Percentiles rank a stretch among this genome's conserved stretches.
Conservation (phyloP, 1,140 invertebrate genomes). For the Megathymus violae region DNA sequence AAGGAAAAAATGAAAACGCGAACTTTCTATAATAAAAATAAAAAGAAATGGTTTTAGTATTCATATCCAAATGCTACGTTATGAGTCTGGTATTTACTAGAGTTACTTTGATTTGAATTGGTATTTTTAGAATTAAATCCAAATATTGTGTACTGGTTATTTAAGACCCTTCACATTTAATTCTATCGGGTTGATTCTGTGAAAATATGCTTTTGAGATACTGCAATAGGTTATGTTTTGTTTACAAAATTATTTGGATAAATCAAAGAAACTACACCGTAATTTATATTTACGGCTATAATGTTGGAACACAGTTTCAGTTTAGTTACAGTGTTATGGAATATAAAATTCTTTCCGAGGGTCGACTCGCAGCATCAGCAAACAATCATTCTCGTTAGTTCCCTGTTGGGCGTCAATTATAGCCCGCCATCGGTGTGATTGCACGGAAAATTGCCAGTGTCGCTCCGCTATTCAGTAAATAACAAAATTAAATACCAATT, state of each 20-base stretch:
- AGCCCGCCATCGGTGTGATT: conserved; percentile 54
- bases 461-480: conserved; percentile 37
- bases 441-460: conserved; percentile 58
- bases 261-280: no score
- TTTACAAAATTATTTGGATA: no score
- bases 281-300: no score
- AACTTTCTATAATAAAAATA: not conserved
- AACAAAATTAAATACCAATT: conserved; percentile 39
- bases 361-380: conserved; percentile 39
- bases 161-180: no score
- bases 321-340: not conserved
- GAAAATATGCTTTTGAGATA: no score
- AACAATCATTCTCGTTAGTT: conserved; percentile 64
- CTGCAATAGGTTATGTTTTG: no score
- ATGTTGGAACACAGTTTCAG: not conserved
- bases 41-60: not conserved
- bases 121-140: no score
- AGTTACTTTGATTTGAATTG: not conserved
- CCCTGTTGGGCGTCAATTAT: conserved; percentile 61
- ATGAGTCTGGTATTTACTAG: not conserved
- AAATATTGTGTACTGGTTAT: no score
- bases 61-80: not conserved
- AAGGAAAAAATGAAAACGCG: conserved; percentile 1
- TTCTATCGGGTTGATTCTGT: no score
- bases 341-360: conserved; percentile 20